phyloP scores from a whole-genome alignment of 2,113 vertebrate genomes.

The Cyanoramphus novaezelandiae region DNA sequence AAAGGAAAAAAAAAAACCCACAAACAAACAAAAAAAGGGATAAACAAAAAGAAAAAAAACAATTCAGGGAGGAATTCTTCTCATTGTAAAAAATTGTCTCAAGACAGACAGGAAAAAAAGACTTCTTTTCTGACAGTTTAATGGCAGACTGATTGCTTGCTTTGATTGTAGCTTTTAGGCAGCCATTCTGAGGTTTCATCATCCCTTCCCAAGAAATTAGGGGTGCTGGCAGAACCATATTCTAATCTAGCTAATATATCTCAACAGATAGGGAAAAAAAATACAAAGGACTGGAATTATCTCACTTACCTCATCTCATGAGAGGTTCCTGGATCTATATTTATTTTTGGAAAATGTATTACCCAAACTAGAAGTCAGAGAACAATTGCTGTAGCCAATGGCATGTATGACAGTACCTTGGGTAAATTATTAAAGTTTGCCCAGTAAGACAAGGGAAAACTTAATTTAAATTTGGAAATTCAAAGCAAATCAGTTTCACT shows the following conservation, averaged over 20 bases:
- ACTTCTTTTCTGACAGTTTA: background rate
- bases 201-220: background rate
- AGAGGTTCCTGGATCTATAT: background rate
- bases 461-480: background rate
- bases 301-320: background rate
- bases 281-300: background rate
- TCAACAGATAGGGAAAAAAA: fast-evolving
- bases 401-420: fast-evolving
- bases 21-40: background rate
- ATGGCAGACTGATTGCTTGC: background rate
- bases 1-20: fast-evolving
- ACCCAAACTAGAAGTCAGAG: background rate
- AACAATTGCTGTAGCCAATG: fast-evolving
- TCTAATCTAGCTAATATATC: background rate
- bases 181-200: background rate
- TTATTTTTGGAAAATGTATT: background rate
- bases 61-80: background rate
- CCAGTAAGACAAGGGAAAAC: background rate
- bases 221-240: background rate
- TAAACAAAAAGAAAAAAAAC: too few relatives aligned
- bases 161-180: background rate
- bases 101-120: background rate
- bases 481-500: background rate
- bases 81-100: background rate
- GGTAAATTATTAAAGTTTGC: background rate